Evolutionary conservation across 2,113 vertebrate species (phyloP).

Genomic region (Struthidea cinerea): DNA sequence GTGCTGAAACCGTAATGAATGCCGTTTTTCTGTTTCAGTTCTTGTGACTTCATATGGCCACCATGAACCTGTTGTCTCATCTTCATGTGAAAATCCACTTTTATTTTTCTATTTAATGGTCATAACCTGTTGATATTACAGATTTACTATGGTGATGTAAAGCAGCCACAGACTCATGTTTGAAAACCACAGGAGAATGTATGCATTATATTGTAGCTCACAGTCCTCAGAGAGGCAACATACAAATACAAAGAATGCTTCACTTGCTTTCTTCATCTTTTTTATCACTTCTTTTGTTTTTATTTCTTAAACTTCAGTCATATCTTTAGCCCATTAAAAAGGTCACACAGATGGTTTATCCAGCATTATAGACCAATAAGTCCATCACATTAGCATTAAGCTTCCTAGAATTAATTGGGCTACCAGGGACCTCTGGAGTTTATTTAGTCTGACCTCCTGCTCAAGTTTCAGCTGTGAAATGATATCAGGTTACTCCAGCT

Average conservation of each 20-base stretch:
- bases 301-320: background rate
- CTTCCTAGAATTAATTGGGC: background rate
- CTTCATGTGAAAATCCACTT: background rate
- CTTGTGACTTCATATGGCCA: background rate
- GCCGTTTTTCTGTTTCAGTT: background rate
- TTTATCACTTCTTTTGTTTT: background rate
- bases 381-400: background rate
- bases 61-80: background rate
- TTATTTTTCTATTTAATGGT: background rate
- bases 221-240: background rate
- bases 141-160: background rate
- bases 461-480: background rate
- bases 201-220: background rate
- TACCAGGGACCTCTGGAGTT: background rate
- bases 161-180: background rate
- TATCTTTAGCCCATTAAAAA: background rate
- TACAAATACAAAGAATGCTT: background rate
- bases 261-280: background rate
- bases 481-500: background rate
- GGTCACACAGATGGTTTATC: background rate
- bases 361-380: background rate
- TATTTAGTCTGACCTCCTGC: background rate
- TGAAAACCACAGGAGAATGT: background rate
- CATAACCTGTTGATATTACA: background rate
- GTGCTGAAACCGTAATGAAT: background rate